These are phyloP conservation scores for Theonella swinhoei DNA, from an alignment of 37 sponge, comb jelly and placozoan genomes.

Conservation along the genomic window DNA sequence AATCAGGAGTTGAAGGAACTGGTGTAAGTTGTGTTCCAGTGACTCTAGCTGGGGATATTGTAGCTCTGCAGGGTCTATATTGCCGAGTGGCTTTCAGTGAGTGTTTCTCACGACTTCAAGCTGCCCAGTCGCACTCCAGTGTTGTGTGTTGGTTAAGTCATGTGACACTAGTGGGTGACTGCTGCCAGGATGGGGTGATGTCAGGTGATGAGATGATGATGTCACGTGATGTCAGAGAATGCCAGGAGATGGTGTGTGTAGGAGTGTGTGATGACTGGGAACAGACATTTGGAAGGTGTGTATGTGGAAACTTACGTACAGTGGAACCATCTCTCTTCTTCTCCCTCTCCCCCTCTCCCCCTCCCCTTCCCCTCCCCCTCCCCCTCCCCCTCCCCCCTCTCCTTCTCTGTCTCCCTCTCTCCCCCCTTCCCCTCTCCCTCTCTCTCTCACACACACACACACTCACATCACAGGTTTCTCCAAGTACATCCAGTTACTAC, in stretches of 20 bases:
- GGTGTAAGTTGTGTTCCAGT: no score
- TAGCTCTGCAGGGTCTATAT: not conserved
- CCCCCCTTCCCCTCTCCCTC: no score
- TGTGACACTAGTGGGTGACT: not conserved
- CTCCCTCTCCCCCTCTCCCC: not conserved
- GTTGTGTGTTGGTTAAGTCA: not conserved
- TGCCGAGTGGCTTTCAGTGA: not conserved
- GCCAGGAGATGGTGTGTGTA: not conserved
- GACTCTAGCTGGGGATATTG: not conserved
- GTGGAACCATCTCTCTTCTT: no score
- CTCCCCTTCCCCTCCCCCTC: not conserved
- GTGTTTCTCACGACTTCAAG: not conserved
- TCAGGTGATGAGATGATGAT: not conserved
- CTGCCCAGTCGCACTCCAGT: not conserved
- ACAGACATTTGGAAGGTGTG: slow-evolving; percentile 1
- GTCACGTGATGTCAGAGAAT: not conserved
- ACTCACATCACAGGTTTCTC: slow-evolving; percentile 45
- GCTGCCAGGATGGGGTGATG: not conserved
- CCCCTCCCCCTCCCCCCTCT: not conserved
- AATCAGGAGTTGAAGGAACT: no score
- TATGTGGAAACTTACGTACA: no score
- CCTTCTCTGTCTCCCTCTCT: not conserved
- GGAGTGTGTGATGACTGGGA: slow-evolving; percentile 18
- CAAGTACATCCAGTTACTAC: slow-evolving; percentile 12
- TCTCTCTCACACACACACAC: no score